These are phyloP conservation scores for Eupithecia vulgata DNA, from an alignment of 2,888 invertebrate species.

Conservation along the genomic window DNA sequence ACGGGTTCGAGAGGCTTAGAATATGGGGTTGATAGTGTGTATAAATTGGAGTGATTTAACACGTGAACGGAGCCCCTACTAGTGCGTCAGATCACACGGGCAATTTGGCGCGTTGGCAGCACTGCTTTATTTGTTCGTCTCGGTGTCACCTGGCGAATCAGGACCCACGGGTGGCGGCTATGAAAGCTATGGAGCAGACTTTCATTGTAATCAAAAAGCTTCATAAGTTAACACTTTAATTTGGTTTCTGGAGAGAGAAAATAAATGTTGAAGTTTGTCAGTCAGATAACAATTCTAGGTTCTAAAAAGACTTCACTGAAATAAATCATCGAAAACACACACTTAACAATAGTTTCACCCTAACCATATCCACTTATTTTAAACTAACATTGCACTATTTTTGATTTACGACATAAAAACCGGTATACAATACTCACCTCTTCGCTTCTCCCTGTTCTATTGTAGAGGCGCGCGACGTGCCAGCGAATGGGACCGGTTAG, in stretches of 20 bases:
- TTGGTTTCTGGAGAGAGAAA: background rate
- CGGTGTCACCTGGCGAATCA: conserved; percentile 72
- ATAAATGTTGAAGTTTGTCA: background rate
- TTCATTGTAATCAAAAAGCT: background rate
- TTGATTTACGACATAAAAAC: conserved; percentile 5
- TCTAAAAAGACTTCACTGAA: background rate
- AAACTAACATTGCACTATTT: background rate
- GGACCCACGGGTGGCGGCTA: conserved; percentile 57
- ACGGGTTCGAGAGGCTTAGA: conserved; percentile 43
- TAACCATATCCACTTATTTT: background rate
- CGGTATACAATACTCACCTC: conserved; percentile 10
- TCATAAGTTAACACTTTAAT: background rate
- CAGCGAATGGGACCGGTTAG: conserved; percentile 78
- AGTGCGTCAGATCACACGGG: conserved; percentile 76
- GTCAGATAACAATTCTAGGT: background rate
- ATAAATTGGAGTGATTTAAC: conserved; percentile 76
- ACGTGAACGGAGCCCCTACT: conserved; percentile 74
- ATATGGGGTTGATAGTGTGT: conserved; percentile 57
- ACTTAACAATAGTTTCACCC: background rate
- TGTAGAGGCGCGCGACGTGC: conserved; percentile 68
- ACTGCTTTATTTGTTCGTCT: conserved; percentile 69
- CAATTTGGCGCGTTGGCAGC: conserved; percentile 75
- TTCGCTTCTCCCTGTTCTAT: conserved; percentile 44
- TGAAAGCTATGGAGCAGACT: conserved; percentile 50
- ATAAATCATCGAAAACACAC: background rate